Conservation (phyloP, 2,113 vertebrate genomes). For the Dinomys branickii region DNA sequence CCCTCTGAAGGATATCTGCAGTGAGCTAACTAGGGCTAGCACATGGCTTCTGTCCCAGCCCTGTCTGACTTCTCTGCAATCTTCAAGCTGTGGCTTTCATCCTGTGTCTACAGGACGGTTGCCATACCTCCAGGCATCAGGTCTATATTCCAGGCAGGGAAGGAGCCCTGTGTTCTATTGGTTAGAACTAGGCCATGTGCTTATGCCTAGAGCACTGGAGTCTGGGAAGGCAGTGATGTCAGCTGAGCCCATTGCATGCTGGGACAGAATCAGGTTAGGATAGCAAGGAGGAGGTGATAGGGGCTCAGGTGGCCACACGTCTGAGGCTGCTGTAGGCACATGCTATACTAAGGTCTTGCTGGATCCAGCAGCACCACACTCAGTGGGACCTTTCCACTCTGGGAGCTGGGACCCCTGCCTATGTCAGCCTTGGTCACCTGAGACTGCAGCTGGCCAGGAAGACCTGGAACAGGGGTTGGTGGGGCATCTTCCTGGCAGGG, state of each 20-base stretch:
- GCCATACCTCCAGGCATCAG: not conserved
- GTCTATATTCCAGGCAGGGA: not conserved
- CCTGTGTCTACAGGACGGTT: not conserved
- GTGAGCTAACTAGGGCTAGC: not conserved
- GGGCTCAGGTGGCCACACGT: not conserved
- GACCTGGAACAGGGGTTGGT: not conserved
- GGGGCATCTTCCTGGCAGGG: not conserved
- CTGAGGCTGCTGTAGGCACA: not conserved
- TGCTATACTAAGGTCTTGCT: not conserved
- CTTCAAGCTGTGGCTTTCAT: not conserved
- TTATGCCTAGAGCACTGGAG: accelerated
- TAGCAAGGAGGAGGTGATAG: not conserved
- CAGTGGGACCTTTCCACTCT: not conserved
- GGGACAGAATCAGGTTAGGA: not conserved
- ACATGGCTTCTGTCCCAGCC: not conserved
- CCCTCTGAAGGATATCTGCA: not conserved
- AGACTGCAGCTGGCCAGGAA: not conserved
- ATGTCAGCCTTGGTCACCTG: not conserved
- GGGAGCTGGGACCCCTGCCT: not conserved
- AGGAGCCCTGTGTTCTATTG: not conserved
- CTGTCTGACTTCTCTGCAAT: not conserved
- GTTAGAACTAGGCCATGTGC: not conserved
- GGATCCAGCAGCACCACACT: not conserved
- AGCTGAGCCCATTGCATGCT: too few species aligned
- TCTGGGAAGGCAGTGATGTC: not conserved